Evolutionary conservation across 1,140 invertebrate genomes (phyloP), one percentile per base, ranked within the genome.

Genomic region (Danaus melanippus): DNA sequence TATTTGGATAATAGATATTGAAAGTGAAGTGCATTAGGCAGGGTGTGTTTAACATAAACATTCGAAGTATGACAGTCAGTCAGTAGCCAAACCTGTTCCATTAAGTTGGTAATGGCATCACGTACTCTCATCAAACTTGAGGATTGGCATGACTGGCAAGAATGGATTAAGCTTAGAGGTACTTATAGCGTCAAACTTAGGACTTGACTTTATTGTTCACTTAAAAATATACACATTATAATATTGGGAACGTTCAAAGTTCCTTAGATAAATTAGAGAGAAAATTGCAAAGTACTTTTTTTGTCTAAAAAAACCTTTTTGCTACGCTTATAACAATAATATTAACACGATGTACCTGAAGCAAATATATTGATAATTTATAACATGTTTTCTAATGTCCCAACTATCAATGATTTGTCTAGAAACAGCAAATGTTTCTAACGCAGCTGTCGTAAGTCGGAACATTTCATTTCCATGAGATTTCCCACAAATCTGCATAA

Each of bases 401-500:
- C 21, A 3, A 32, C 21, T 7, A 32, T 32, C 21, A 7, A 32
- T 32, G 21, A 32, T 32, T 32, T 5, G 21, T 32, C 21, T 32
- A 1, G 21, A 12, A 48, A 50, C 48, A 50, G 32, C 44, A 46
- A 54, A 60, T 51, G 50, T 54, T 54, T 48, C 47, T 41, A 46
- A 50, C 46, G 44, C 58, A 60, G 58, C 58, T 60, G 58, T 50
- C 58, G 46, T 54, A 60, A 50, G 46, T 54, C 58, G 55, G 54
- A 60, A 58, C 41, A 57, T 64, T 64, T 62, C 64, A 59, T 62
- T 67, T 59, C 58, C 58, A 61, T 56, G 58, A 55, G 56, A 61
- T 59, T 65, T 55, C 49, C 41, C 39, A 15, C 53, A 43, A 61
- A 67, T 67, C 58, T 64, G 61, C 58, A 64, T 67, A 67, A 67